A percentile compares a stretch with the other conserved stretches of the same genome.
Evolutionary conservation across 2,797 vertebrate genomes (phyloP).

Genomic region (Acanthurus lineatus): DNA sequence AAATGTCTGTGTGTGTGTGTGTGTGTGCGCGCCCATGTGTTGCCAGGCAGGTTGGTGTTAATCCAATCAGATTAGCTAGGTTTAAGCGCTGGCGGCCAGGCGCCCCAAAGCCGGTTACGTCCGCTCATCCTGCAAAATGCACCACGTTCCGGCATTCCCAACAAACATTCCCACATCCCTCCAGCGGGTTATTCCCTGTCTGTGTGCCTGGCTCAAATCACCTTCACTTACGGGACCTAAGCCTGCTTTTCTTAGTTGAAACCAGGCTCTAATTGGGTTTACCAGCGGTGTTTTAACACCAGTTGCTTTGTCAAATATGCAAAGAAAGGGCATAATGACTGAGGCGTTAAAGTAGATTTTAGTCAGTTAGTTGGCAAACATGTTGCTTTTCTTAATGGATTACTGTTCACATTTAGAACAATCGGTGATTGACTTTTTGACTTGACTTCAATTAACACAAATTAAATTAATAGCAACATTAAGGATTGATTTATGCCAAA

Average conservation of each 20-base stretch:
- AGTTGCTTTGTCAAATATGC: not conserved
- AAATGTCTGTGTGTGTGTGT: conserved; percentile 20
- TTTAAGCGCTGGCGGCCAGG: conserved; percentile 81
- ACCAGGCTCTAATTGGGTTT: conserved; percentile 38
- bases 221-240: conserved; percentile 18
- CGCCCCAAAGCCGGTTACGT: conserved; percentile 82
- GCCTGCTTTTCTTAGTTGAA: conserved; percentile 30
- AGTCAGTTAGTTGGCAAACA: too few relatives aligned
- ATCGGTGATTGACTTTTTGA: too few relatives aligned
- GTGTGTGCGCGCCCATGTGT: conserved; percentile 40
- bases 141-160: conserved; percentile 56
- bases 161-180: conserved; percentile 61
- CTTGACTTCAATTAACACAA: too few relatives aligned
- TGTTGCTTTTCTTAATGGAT: too few relatives aligned
- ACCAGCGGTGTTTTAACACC: conserved; percentile 18
- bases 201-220: conserved; percentile 38
- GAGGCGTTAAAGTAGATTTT: too few relatives aligned
- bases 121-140: conserved; percentile 69
- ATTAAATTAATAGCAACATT: too few relatives aligned
- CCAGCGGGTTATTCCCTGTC: conserved; percentile 49
- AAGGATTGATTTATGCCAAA: too few relatives aligned
- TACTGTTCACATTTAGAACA: too few relatives aligned
- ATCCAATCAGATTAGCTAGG: conserved; percentile 88
- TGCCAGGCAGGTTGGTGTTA: conserved; percentile 83
- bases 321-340: too few relatives aligned